Base-by-base conservation (phyloP, 1,140 invertebrate genomes). In the Drosophila triauraria region DNA sequence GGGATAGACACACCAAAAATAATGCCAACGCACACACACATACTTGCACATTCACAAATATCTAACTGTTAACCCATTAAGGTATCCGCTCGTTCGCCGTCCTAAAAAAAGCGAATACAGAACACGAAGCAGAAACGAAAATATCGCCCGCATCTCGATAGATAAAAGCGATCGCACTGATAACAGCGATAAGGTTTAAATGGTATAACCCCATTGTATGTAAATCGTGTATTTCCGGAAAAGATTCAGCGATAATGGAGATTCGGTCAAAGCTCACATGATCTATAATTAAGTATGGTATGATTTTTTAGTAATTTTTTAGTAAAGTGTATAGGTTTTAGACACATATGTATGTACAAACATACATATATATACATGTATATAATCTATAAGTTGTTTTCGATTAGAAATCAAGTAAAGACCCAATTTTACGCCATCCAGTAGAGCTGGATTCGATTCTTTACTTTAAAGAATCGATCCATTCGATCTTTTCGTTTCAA, bases 51-150 rank as follows among this genome's bases (percentile, higher is more conserved):
- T 17, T 70, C 30, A 51, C 32, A 60, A 42, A 59, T 78, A 78
- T 78, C 75, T 78, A 78, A 78, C 75, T 78, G 58, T 78, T 77
- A 68, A 77, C 75, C 75, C 74, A 77, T 77, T 77, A 68, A 48
- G 54, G 64, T 78, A 44, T 70, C 47, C 35, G 30, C 43, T 27
- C n/a, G 27, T n/a, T 43, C n/a, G 57, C 15, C 47, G 48, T 48
- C 57, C 47, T 51, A 35, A 53, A 60, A 43, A 50, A 27, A 56
- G 23, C 23, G 25, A 25, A 50, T 53, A 50, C 40, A 59, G 27
- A 46, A 32, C 17, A 40, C 51, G 53, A 54, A 60, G 30, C 64
- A 53, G 17, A 30, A n/a, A 61, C 62, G 50, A 56, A 61, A 47
- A 48, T 42, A 63, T 67, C 42, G 5, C 61, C 15, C 8, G 35